These are phyloP conservation scores for Chaetodon trifasciatus DNA, from an alignment of 2,797 vertebrate species.

Conservation along the genomic window DNA sequence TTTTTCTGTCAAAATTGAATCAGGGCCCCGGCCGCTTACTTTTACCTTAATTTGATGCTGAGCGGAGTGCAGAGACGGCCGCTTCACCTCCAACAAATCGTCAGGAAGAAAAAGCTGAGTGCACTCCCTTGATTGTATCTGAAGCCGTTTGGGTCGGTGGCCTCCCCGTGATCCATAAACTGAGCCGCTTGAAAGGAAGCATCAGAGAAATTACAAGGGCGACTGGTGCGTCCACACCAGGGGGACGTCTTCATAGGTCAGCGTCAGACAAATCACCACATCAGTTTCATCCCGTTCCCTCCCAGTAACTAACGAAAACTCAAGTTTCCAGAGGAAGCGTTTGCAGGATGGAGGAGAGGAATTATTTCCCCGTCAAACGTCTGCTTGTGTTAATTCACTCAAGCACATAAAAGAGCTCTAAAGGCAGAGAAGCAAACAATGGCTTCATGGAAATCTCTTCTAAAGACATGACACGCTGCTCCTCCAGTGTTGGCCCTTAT, in stretches of 20 bases:
- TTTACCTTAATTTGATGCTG: conserved; percentile 72
- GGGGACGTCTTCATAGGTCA: conserved; percentile 41
- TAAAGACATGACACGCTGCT: conserved; percentile 22
- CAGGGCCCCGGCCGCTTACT: conserved; percentile 43
- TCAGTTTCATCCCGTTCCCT: conserved; percentile 21
- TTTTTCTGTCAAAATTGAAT: conserved; percentile 61
- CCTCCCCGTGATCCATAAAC: conserved; percentile 50
- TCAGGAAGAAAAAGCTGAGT: conserved; percentile 25
- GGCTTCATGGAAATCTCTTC: conserved; percentile 18
- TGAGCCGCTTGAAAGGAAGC: conserved; percentile 40
- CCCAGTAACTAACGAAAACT: neutral
- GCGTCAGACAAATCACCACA: conserved; percentile 35
- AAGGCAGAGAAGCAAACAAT: conserved; percentile 40
- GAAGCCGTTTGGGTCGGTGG: conserved; percentile 36
- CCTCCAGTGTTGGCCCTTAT: neutral
- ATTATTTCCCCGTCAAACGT: conserved; percentile 23
- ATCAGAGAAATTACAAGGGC: conserved; percentile 52
- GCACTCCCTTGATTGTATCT: conserved; percentile 69
- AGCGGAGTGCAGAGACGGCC: conserved; percentile 57
- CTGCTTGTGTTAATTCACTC: conserved; percentile 41
- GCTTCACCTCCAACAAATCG: conserved; percentile 52
- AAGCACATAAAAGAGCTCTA: conserved; percentile 29
- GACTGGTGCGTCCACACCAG: neutral
- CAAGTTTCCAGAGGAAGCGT: neutral
- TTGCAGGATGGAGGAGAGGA: neutral